Base-by-base conservation (phyloP, 1,140 invertebrate genomes). In the Argopecten irradians region DNA sequence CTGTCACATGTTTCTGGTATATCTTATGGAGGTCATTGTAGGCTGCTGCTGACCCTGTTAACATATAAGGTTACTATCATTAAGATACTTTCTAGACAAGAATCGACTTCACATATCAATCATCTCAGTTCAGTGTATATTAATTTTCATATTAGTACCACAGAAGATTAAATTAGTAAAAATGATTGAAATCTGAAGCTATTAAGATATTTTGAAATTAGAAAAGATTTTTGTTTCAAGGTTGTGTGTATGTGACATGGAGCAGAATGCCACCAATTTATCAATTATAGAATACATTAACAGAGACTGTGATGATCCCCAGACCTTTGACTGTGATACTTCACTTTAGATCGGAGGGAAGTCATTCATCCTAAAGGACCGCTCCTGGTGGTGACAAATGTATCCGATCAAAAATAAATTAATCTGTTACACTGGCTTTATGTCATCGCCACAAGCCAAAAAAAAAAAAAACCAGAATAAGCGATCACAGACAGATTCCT, bases 321-420 rank as follows among this genome's bases (percentile, higher is more conserved):
- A 71, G 55, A 71, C n/a, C 1, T 71, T 71, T n/a, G 1, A 11
- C 22, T 28, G 55, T 71, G 28, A 71, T 71, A 8, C 55, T 71
- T 71, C n/a, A 71, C 28, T n/a, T n/a, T 11, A 71, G n/a, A 71
- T 3, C 14, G 28, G 55, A 71, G n/a, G 55, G 55, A 71, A 71
- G 55, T 71, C 1, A 71, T 71, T 71, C 55, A 71, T 71, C 28
- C 55, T 71, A 3, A 28, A 28, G 1, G 55, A 71, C 55, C 55
- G 11, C 22, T 71, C 55, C 55, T 71, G 5, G 22, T 28, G 55
- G 55, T 71, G 55, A 71, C 55, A 71, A 71, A 16, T 71, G 55
- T 71, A 71, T 71, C 28, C 55, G 8, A 71, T 71, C 55, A 71
- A n/a, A 71, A 71, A 71, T 71, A n/a, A 71, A 71, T 71, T 71